Conservation (phyloP, 2,113 vertebrate species). For the Hippolais icterina region DNA sequence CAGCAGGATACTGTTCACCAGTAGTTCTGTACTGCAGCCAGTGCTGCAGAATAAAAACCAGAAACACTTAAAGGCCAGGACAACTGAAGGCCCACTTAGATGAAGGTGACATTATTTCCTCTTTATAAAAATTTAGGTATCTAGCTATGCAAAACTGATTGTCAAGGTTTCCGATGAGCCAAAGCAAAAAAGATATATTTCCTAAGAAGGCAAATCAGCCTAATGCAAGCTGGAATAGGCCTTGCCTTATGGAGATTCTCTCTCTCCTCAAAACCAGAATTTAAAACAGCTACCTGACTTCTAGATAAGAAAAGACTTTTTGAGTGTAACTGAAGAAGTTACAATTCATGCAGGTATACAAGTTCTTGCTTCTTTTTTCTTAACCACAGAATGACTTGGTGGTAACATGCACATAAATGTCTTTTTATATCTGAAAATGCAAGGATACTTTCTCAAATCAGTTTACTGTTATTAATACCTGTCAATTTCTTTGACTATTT, state of each 20-base stretch:
- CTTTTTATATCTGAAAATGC: neutral
- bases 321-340: neutral
- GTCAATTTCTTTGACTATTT: neutral
- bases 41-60: neutral
- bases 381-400: neutral
- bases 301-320: neutral
- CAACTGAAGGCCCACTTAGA: neutral
- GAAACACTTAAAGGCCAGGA: neutral
- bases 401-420: neutral
- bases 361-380: neutral
- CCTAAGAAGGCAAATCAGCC: neutral
- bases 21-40: neutral
- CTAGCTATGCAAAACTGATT: neutral
- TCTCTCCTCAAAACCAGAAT: neutral
- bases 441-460: neutral
- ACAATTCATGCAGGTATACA: neutral
- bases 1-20: neutral
- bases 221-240: neutral
- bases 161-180: neutral
- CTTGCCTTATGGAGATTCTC: neutral
- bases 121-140: neutral
- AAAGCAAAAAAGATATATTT: neutral
- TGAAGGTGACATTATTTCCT: neutral
- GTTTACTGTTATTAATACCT: neutral
- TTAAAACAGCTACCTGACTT: neutral